phyloP scores from a whole-genome alignment of 2,113 vertebrate genomes.

The Lepisosteus osseus region DNA sequence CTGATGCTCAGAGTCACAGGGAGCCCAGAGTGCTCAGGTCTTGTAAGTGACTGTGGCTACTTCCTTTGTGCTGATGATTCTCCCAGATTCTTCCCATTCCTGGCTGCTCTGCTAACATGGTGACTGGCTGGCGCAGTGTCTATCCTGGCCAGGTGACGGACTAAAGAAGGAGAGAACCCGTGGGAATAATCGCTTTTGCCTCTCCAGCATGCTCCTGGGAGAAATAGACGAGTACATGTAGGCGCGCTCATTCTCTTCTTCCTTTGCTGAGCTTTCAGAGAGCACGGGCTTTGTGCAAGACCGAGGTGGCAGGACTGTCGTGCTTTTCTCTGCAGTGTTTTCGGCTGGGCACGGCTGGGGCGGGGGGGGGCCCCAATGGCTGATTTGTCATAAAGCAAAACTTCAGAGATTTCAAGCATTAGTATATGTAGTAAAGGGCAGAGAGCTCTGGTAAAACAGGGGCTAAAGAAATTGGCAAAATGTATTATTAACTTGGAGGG shows the following conservation, averaged over 20 bases:
- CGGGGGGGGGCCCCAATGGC: too few relatives aligned
- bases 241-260: slow-evolving; percentile 10
- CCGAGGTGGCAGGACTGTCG: too few relatives aligned
- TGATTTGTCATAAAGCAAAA: too few relatives aligned
- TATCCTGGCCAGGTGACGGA: not conserved
- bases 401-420: too few relatives aligned
- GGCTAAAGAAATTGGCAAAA: too few relatives aligned
- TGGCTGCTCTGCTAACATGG: not conserved
- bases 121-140: not conserved
- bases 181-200: not conserved
- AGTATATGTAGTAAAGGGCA: too few relatives aligned
- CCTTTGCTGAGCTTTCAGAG: not conserved
- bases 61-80: not conserved
- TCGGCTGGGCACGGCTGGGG: too few relatives aligned
- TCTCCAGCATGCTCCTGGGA: slow-evolving; percentile 31
- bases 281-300: not conserved
- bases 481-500: too few relatives aligned
- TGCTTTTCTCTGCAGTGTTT: too few relatives aligned
- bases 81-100: not conserved
- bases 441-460: too few relatives aligned
- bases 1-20: not conserved
- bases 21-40: not conserved
- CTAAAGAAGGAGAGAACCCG: slow-evolving; percentile 1
- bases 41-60: not conserved
- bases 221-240: slow-evolving; percentile 29